Evolutionary conservation across 2,888 invertebrate species (phyloP), one percentile per base, ranked within the genome.

Genomic region (Athalia cordata): DNA sequence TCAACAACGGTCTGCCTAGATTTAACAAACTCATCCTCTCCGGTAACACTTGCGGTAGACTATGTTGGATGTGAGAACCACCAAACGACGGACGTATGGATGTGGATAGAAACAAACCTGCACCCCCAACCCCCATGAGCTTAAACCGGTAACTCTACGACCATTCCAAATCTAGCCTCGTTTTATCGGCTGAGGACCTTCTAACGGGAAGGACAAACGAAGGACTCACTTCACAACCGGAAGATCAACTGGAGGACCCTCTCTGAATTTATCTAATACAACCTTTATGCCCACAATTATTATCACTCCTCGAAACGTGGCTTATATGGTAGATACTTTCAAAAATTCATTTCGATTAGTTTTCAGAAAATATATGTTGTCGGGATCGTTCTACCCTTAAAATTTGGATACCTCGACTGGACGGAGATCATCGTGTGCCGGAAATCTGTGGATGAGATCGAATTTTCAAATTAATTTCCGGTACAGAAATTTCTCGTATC

Each of bases 31-130:
- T 0, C 4, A 43, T 9, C 6, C n/a, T 47, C 49, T 13, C 47
- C 66, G 7, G 49, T 66, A 49, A 66, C 66, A 66, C 66, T 66
- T 66, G 49, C 9, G 66, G 47, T 29, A 13, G 15, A 66, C 49
- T 66, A 47, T 66, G 49, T 66, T 66, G 47, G 66, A 66, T 13
- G 66, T n/a, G 49, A 66, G 29, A 66, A 66, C 66, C 66, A 66
- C 66, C 47, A 49, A 49, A 47, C 47, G 49, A 66, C 66, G 49
- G 66, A 66, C 49, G 13, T 13, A 49, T 49, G 47, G n/a, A 11
- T 15, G 49, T n/a, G n/a, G 5, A 13, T 29, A 29, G 29, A 29
- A 29, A 29, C 29, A 0, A 2, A 29, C 29, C 29, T 29, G 29
- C 29, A 29, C 29, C 29, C 29, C 29, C 29, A 29, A 29, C 29